phyloP scores from a whole-genome alignment of 2,888 invertebrate genomes.

The Apamea crenata region DNA sequence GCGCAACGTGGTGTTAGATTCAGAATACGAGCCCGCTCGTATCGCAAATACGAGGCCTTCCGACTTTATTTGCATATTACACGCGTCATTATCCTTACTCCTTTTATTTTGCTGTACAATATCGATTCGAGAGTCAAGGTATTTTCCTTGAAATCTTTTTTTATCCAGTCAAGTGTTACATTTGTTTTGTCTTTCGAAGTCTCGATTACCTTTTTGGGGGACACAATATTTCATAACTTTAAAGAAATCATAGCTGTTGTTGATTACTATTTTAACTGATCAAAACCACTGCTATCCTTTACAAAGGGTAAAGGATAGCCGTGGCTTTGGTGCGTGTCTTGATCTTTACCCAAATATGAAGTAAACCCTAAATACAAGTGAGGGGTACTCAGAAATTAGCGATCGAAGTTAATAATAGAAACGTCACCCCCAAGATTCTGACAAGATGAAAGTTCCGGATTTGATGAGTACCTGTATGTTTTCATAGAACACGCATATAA shows the following conservation, averaged over 20 bases:
- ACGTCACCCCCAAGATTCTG: constrained; percentile 8
- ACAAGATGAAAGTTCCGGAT: constrained; percentile 1
- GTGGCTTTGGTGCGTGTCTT: not conserved
- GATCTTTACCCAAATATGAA: not conserved
- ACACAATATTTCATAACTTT: not conserved
- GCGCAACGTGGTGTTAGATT: constrained; percentile 61
- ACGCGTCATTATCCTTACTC: constrained; percentile 45
- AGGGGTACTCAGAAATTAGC: not conserved
- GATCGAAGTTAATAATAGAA: constrained; percentile 22
- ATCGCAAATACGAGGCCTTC: constrained; percentile 47
- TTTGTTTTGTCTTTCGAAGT: constrained; percentile 7
- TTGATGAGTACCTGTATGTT: not conserved
- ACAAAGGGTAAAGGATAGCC: not conserved
- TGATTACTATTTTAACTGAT: not conserved
- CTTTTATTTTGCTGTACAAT: constrained; percentile 51
- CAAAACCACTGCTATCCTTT: not conserved
- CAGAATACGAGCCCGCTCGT: constrained; percentile 51
- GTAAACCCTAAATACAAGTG: not conserved
- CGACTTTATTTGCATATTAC: constrained; percentile 53
- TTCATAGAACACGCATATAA: not conserved
- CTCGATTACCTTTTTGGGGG: not conserved
- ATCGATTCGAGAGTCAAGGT: constrained; percentile 53
- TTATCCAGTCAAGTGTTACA: not conserved
- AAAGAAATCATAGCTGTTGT: not conserved
- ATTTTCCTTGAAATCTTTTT: constrained; percentile 39